A percentile compares a stretch with the other conserved stretches of the same genome.
Evolutionary conservation across 1,140 invertebrate genomes (phyloP).

Genomic region (Ridgeia piscesae): DNA sequence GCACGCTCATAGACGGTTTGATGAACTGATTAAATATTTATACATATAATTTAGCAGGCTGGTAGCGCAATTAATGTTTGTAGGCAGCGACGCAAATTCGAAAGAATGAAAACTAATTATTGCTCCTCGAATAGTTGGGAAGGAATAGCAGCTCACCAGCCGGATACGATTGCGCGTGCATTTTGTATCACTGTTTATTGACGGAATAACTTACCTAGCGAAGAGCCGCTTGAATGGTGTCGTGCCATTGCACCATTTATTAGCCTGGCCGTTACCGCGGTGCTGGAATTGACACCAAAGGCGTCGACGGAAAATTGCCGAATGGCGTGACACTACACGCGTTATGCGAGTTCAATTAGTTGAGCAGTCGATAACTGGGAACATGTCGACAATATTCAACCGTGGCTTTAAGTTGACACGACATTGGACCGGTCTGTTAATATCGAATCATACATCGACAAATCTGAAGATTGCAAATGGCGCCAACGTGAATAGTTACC

Average conservation of each 20-base stretch:
- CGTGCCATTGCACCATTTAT: background rate
- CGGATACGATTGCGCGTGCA: background rate
- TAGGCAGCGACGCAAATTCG: background rate
- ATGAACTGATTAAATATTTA: background rate
- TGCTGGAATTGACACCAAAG: background rate
- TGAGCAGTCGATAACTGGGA: background rate
- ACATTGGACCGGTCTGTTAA: background rate
- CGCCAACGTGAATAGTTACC: background rate
- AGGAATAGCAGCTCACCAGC: background rate
- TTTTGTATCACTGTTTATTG: background rate
- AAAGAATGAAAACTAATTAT: background rate
- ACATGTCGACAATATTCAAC: background rate
- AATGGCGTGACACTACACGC: background rate
- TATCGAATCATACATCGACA: background rate
- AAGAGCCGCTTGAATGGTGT: background rate
- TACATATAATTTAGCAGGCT: background rate
- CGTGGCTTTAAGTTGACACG: background rate
- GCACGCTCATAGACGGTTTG: background rate
- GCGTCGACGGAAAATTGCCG: background rate
- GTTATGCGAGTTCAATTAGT: background rate
- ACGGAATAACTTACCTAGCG: background rate
- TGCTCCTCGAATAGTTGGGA: background rate
- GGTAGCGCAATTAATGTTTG: background rate
- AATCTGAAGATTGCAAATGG: background rate
- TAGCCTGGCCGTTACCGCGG: background rate